Base-by-base conservation (phyloP, 37 sponge, comb jelly and placozoan species). In the Oscarella lobularis region DNA sequence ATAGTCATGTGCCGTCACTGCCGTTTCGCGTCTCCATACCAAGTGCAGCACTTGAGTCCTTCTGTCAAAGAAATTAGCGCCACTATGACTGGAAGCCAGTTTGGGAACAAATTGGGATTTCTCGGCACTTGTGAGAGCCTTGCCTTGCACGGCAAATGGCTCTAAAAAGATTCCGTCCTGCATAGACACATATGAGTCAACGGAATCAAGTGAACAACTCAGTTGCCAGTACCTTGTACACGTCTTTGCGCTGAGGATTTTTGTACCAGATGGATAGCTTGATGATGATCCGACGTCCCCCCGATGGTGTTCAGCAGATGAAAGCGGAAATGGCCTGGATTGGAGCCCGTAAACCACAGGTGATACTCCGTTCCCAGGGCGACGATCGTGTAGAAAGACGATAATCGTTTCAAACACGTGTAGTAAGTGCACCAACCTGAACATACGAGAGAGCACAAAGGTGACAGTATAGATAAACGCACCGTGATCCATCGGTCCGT, bases 401-500 rank as follows among this genome's bases (percentile, higher is more conserved):
- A 91, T 65, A 91, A 71, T 20, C 92, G 38, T 80, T 91, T 91
- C 68, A 91, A 67, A 70, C 92, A 91, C n/a, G 92, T 91, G 66
- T 91, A 91, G 81, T 84, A 91, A 5, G 86, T 83, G 76, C 92
- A 91, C 92, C 92, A 91, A 2, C 90, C 90, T 89, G 72, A 54
- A 71, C 9, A 68, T 5, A 4, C 29, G 20, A 9, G 20, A n/a
- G n/a, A n/a, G n/a, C n/a, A n/a, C n/a, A n/a, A n/a, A n/a, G n/a
- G n/a, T n/a, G n/a, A n/a, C n/a, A n/a, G n/a, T n/a, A n/a, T n/a
- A n/a, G n/a, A n/a, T n/a, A n/a, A n/a, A n/a, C n/a, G n/a, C 2
- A 86, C 94, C 94, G 77, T 92, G 94, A 75, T 92, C 94, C 94
- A 89, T 88, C 1, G 94, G 94, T 73, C 94, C 94, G 77, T 92